Evolutionary conservation across 2,113 vertebrate genomes (phyloP), one percentile per base, ranked within the genome.

Genomic region (Tenrec ecaudatus): DNA sequence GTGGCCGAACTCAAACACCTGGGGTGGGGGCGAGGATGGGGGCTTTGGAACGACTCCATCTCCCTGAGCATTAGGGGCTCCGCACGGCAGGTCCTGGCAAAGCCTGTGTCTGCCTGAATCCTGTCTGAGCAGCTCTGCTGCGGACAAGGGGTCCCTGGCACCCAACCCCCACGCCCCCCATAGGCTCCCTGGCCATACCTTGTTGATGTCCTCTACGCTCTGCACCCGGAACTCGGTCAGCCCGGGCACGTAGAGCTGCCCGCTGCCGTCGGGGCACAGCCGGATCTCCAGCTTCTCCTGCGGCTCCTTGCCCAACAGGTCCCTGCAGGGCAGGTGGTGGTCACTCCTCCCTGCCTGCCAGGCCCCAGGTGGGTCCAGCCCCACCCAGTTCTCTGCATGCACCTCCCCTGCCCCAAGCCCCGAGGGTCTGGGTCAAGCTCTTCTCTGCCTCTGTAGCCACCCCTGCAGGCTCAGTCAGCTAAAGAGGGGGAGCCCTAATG

Each of bases 251-350:
- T 99, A 99, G 11, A 99, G 98, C 96, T 99, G 99, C 27, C 99
- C 99, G 0, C 99, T 99, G 96, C 99, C 99, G 0, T 99, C 99
- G 0, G 99, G 99, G 62, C 99, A 99, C 97, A 99, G 98, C 96
- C 99, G 99, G 93, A 99, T 99, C 97, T 99, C 99, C 95, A 99
- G 97, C 92, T 99, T 99, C 97, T 99, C 99, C 69, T 98, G 98
- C 0, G 98, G 98, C 89, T 98, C 99, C 68, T 99, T 98, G 23
- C 99, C 98, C 89, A 99, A 98, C 94, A 99, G 97, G 95, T 99
- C 98, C 96, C 99, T 99, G 97, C 57, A 60, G 47, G 81, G 77
- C 36, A 36, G 58, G 47, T 29, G 53, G 17, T 0, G 0, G 64
- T 95, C 25, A 79, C 12, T 4, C 85, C 47, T 68, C 53, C 25